Evolutionary conservation across 2,113 vertebrate species (phyloP), one percentile per base, ranked within the genome.

Genomic region (Pionites leucogaster): DNA sequence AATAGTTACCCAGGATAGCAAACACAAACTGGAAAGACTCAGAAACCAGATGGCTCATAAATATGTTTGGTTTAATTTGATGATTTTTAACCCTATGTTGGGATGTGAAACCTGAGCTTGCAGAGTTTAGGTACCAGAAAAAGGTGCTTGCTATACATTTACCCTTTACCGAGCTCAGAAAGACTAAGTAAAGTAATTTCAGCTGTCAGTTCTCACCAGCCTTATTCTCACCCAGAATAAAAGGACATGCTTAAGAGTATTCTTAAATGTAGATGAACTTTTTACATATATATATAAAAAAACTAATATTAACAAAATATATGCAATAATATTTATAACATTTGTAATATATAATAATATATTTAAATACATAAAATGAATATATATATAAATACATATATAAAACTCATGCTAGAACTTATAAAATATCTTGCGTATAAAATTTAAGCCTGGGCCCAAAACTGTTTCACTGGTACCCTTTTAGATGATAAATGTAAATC

Each of bases 1-100:
- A 95, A 94, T 96, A 95, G 90, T 93, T 95, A 97, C 86, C 71
- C 92, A 97, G 92, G 90, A 91, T 87, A 95, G 87, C 50, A 94
- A 94, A 96, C 84, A 96, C 90, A 88, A 95, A 96, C 93, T 96
- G 87, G 63, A 93, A 91, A 90, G 90, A 82, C 53, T 95, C 78
- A 82, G 85, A 95, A 97, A 91, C 87, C 95, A 97, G 95, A 95
- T 95, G 95, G 90, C 94, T 94, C 87, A 95, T 91, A 96, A 96
- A 95, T 96, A 95, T 92, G 95, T 88, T 90, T 84, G 46, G 1
- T 88, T 91, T 95, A 94, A 96, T 93, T 71, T 76, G 49, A 92
- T 76, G 41, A 74, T 95, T 94, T 89, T 97, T 95, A 96, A 95
- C 93, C 74, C 95, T 91, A 29, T 95, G 47, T 63, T 52, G 42